Evolutionary conservation across 2,113 vertebrate species (phyloP).

Genomic region (Corapipo altera): DNA sequence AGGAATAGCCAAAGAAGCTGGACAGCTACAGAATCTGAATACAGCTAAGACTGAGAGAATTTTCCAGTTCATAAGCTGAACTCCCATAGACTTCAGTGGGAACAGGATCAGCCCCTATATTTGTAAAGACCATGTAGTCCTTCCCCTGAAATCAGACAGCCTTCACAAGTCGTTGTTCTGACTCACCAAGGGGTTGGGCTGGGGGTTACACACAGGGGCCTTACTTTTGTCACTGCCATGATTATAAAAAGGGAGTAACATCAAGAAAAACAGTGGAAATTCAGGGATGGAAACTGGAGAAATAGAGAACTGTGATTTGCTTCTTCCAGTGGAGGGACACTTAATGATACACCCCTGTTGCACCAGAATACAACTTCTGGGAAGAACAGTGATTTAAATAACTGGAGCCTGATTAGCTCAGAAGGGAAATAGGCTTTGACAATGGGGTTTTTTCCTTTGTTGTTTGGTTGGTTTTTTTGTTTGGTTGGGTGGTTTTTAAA

Average conservation of each 20-base stretch:
- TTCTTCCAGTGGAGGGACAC: not conserved
- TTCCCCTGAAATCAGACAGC: not conserved
- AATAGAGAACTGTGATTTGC: not conserved
- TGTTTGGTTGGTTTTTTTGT: not conserved
- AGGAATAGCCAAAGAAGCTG: not conserved
- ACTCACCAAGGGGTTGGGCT: not conserved
- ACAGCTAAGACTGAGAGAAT: not conserved
- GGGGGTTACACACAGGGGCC: not conserved
- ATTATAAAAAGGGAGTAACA: not conserved
- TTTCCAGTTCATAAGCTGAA: not conserved
- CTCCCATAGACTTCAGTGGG: not conserved
- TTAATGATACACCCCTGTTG: not conserved
- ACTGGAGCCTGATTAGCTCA: not conserved
- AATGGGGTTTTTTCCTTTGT: not conserved
- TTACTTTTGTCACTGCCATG: not conserved
- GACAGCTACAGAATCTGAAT: not conserved
- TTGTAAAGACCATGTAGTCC: not conserved
- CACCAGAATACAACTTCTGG: not conserved
- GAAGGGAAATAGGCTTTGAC: not conserved
- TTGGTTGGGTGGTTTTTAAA: not conserved
- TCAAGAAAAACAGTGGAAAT: not conserved
- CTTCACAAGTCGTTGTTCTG: not conserved
- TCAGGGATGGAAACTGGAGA: not conserved
- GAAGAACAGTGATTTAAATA: not conserved
- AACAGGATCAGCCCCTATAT: not conserved